phyloP scores from a whole-genome alignment of 2,888 invertebrate species.

The Cheilosia vernalis region DNA sequence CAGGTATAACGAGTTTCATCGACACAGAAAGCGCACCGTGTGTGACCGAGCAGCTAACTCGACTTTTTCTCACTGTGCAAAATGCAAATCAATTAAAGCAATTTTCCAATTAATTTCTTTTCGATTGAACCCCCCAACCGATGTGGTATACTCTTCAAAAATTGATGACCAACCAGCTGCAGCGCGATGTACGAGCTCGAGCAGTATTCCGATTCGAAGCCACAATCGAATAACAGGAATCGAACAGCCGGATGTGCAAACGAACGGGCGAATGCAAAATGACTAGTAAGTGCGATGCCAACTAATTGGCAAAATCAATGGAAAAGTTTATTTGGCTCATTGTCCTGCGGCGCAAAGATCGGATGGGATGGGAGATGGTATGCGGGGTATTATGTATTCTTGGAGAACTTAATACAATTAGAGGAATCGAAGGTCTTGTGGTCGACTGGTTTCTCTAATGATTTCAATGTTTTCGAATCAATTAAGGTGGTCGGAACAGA shows the following conservation, averaged over 20 bases:
- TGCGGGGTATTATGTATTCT: neutral
- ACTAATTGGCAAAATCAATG: constrained; percentile 70
- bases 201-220: constrained; percentile 33
- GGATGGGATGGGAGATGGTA: neutral
- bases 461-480: constrained; percentile 31
- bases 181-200: neutral
- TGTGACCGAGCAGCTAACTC: constrained; percentile 14
- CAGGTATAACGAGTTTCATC: constrained; percentile 8
- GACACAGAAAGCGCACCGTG: neutral
- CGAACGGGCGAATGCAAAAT: constrained; percentile 35
- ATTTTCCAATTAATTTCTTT: constrained; percentile 75
- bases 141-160: constrained; percentile 58
- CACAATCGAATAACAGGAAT: constrained; percentile 27
- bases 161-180: constrained; percentile 60
- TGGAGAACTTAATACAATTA: constrained; percentile 42
- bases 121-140: constrained; percentile 62
- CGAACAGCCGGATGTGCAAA: neutral
- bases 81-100: constrained; percentile 74
- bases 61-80: constrained; percentile 32
- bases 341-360: constrained; percentile 1
- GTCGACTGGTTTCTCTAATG: constrained; percentile 43
- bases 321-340: constrained; percentile 47
- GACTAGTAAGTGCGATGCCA: constrained; percentile 49
- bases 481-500: constrained; percentile 15
- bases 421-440: constrained; percentile 52